A percentile compares a stretch with the other conserved stretches of the same genome.
phyloP scores from a whole-genome alignment of 2,888 invertebrate species.

The Amiota communis region DNA sequence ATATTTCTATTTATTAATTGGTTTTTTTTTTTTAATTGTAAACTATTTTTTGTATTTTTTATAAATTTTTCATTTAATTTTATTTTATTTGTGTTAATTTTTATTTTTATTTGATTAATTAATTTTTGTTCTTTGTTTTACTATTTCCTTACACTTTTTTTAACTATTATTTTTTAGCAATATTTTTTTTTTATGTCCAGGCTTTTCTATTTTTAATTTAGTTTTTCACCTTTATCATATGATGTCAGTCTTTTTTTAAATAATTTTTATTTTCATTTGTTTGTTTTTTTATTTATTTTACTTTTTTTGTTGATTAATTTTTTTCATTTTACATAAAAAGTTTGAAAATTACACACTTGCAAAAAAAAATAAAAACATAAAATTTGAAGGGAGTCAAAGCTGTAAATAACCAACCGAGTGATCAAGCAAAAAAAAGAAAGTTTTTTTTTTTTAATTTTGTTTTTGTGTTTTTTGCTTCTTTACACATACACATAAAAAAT shows the following conservation, averaged over 20 bases:
- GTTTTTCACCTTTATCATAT: too few species aligned
- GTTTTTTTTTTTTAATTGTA: background rate
- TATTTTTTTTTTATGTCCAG: background rate
- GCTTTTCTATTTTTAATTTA: background rate
- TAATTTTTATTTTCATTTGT: background rate
- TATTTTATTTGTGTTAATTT: background rate
- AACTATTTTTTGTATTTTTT: background rate
- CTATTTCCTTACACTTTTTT: background rate
- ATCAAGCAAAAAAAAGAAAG: constrained; percentile 41
- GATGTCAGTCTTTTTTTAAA: too few species aligned
- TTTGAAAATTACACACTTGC: background rate
- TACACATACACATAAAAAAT: background rate
- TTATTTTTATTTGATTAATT: background rate
- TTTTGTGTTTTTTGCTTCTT: constrained; percentile 26
- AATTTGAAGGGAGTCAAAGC: constrained; percentile 4
- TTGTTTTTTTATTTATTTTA: background rate
- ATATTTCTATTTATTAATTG: background rate
- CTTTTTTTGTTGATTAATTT: too few species aligned
- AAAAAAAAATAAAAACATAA: background rate
- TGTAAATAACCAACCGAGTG: background rate
- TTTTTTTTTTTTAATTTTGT: constrained; percentile 35
- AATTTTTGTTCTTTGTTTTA: background rate
- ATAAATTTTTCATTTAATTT: background rate
- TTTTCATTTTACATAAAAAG: background rate
- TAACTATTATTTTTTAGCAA: background rate